Percentiles rank a stretch among this genome's conserved stretches.
Conservation (phyloP, 1,140 invertebrate species). For the Olivierus martensii region DNA sequence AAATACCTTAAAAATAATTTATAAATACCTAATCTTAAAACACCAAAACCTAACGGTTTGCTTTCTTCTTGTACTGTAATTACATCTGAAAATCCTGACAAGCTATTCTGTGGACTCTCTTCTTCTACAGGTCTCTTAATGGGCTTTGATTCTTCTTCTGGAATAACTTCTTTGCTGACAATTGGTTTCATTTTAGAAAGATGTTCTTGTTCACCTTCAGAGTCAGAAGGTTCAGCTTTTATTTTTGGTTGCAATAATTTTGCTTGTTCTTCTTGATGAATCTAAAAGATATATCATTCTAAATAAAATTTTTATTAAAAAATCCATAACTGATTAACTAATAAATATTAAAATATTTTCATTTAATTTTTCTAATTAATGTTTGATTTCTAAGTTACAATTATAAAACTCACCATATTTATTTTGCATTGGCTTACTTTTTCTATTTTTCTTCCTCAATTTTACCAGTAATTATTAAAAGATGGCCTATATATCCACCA, state of each 20-base stretch:
- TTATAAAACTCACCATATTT: too few species aligned
- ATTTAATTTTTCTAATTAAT: too few species aligned
- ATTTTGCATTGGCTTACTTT: too few species aligned
- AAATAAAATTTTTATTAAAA: too few species aligned
- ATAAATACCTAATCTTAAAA: constrained; percentile 7
- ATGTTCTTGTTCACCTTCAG: neutral
- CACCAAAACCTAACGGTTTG: constrained; percentile 9
- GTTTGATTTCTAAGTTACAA: too few species aligned
- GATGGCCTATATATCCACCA: too few species aligned
- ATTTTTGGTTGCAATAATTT: constrained; percentile 15
- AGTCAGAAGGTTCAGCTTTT: neutral
- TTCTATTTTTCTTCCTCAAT: too few species aligned
- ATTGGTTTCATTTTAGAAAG: constrained; percentile 4
- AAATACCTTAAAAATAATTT: too few species aligned
- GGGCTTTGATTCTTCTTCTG: constrained; percentile 5
- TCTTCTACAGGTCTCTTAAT: constrained; percentile 5
- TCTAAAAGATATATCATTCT: too few species aligned
- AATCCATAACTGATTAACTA: too few species aligned
- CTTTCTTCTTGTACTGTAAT: constrained; percentile 7
- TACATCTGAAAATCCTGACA: constrained; percentile 19
- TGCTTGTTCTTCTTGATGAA: constrained; percentile 14
- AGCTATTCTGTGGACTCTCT: constrained; percentile 18
- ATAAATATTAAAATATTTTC: too few species aligned
- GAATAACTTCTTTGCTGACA: neutral
- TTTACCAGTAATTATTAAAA: too few species aligned